A percentile compares a stretch with the other conserved stretches of the same genome.
Evolutionary conservation across 2,113 vertebrate species (phyloP).

Genomic region (Gnathonemus echidnorhynchus): DNA sequence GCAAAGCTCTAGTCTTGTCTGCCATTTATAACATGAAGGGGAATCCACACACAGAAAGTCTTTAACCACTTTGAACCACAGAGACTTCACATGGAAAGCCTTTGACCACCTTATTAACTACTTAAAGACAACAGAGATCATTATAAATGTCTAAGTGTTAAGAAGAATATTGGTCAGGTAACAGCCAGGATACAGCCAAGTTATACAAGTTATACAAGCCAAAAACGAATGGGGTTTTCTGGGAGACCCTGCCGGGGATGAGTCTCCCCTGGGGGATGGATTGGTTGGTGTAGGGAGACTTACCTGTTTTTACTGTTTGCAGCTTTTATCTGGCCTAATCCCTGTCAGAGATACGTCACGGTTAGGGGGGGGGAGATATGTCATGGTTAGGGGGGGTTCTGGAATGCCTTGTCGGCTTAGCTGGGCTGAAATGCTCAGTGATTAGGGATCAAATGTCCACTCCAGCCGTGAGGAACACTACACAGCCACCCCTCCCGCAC

Average conservation of each 20-base stretch:
- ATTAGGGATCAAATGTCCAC: not conserved
- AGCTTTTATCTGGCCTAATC: not conserved
- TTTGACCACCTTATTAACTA: no score
- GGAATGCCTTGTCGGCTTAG: not conserved
- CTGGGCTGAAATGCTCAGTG: not conserved
- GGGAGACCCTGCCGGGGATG: not conserved
- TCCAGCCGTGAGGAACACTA: not conserved
- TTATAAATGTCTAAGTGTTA: no score
- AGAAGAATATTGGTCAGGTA: no score
- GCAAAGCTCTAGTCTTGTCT: not conserved
- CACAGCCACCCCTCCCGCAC: not conserved
- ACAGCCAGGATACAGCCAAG: no score
- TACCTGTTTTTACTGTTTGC: not conserved
- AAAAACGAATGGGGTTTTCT: not conserved
- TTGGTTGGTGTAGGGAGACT: not conserved
- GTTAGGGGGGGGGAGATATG: no score
- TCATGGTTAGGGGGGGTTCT: not conserved
- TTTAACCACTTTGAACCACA: no score
- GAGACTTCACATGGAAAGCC: not conserved
- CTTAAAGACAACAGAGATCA: no score
- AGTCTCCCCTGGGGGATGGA: not conserved
- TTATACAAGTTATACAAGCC: not conserved
- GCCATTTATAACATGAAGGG: not conserved
- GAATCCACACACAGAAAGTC: not conserved
- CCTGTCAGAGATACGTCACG: not conserved